A percentile compares a stretch with the other conserved stretches of the same genome.
phyloP scores from a whole-genome alignment of 2,888 invertebrate species.

The Auanema freiburgensis region DNA sequence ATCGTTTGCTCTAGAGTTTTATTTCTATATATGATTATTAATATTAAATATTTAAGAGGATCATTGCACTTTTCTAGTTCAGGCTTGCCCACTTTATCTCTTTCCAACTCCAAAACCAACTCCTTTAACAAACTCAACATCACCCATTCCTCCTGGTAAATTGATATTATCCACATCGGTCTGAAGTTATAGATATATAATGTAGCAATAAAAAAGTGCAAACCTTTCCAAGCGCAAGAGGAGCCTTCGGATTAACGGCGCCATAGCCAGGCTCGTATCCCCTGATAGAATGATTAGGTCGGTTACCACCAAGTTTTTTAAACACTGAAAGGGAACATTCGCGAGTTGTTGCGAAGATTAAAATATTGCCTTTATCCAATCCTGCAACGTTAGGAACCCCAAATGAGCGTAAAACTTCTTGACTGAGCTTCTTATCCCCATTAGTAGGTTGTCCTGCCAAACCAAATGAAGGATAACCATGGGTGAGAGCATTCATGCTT shows the following conservation, averaged over 20 bases:
- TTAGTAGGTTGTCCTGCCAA: slow-evolving; percentile 17
- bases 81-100: slow-evolving; percentile 1
- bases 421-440: slow-evolving; percentile 22
- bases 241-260: slow-evolving; percentile 50
- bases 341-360: background rate
- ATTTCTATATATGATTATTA: too few relatives aligned
- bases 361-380: slow-evolving; percentile 23
- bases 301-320: slow-evolving; percentile 33
- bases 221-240: slow-evolving; percentile 54
- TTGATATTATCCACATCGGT: slow-evolving; percentile 49
- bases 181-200: slow-evolving; percentile 24
- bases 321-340: slow-evolving; percentile 24
- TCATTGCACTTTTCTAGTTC: background rate
- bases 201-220: too few relatives aligned
- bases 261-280: slow-evolving; percentile 57
- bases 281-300: slow-evolving; percentile 30
- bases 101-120: slow-evolving; percentile 57
- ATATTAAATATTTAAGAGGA: background rate
- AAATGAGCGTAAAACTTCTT: slow-evolving; percentile 28
- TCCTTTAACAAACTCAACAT: slow-evolving; percentile 49
- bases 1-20: too few relatives aligned
- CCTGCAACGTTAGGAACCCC: slow-evolving; percentile 37
- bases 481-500: slow-evolving; percentile 42
- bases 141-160: slow-evolving; percentile 51
- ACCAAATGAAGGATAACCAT: slow-evolving; percentile 30